Evolutionary conservation across 2,888 invertebrate genomes (phyloP).

Genomic region (Ptilodon capucinus): DNA sequence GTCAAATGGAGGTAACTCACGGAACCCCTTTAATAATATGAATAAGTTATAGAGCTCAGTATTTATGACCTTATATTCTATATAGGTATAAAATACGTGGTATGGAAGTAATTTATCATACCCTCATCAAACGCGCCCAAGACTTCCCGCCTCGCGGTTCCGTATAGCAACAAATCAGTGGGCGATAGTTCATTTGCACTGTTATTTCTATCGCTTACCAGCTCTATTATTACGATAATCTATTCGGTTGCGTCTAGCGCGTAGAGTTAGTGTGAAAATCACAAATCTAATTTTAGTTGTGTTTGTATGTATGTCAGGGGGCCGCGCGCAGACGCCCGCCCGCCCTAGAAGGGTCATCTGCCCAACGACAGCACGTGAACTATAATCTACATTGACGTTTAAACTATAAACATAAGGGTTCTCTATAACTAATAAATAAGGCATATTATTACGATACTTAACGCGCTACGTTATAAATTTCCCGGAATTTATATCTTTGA

Average conservation of each 20-base stretch:
- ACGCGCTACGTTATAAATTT: background rate
- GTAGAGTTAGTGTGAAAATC: slow-evolving; percentile 62
- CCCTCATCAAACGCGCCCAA: background rate
- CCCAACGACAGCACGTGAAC: slow-evolving; percentile 31
- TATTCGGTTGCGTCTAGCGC: slow-evolving; percentile 69
- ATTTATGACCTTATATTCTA: background rate
- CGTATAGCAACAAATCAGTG: slow-evolving; percentile 38
- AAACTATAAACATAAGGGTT: background rate
- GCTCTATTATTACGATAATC: slow-evolving; percentile 64
- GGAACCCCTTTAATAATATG: too few species aligned
- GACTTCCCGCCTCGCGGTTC: slow-evolving; percentile 30
- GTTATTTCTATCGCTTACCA: slow-evolving; percentile 48
- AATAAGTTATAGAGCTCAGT: too few species aligned
- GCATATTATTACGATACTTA: background rate
- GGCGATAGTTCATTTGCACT: slow-evolving; percentile 54
- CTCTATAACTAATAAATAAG: background rate
- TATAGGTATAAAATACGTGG: too few species aligned
- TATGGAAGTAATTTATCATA: background rate
- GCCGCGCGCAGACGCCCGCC: slow-evolving; percentile 57
- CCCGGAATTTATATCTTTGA: slow-evolving; percentile 19
- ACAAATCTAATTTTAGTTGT: slow-evolving; percentile 72
- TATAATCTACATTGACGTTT: background rate
- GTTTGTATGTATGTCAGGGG: slow-evolving; percentile 79
- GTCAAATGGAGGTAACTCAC: too few species aligned
- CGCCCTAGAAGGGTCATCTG: slow-evolving; percentile 76